phyloP scores from a whole-genome alignment of 2,888 invertebrate species.

The Xanthorhoe designata region DNA sequence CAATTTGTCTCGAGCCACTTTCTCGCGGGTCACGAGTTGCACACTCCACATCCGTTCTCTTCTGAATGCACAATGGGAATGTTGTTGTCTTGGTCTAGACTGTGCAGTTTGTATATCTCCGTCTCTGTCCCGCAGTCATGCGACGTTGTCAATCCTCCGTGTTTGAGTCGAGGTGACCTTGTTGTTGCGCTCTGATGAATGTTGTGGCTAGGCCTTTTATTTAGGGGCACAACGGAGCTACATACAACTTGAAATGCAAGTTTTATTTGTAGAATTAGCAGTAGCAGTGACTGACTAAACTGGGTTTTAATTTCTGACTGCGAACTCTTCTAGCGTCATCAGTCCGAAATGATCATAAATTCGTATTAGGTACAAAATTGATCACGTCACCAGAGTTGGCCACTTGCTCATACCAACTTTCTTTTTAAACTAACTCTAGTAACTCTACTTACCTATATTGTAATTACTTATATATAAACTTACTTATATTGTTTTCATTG shows the following conservation, averaged over 20 bases:
- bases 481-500: no score
- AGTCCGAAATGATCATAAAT: no score
- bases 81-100: constrained; percentile 59
- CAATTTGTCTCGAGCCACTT: constrained; percentile 71
- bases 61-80: constrained; percentile 77
- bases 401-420: no score
- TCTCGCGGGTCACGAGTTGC: constrained; percentile 81
- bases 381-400: no score
- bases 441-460: no score
- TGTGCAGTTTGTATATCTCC: constrained; percentile 30
- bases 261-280: background rate
- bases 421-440: no score
- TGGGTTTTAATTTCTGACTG: no score
- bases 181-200: constrained; percentile 65
- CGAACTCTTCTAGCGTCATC: no score
- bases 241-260: background rate
- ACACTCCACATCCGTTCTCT: constrained; percentile 78
- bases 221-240: constrained; percentile 10
- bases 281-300: no score
- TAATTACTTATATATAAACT: no score
- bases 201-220: constrained; percentile 23
- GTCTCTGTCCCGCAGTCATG: constrained; percentile 56
- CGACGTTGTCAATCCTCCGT: constrained; percentile 72
- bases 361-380: no score
- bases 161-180: constrained; percentile 72